Evolutionary conservation across 2,888 invertebrate species (phyloP).

Genomic region (Ellobium chinense): DNA sequence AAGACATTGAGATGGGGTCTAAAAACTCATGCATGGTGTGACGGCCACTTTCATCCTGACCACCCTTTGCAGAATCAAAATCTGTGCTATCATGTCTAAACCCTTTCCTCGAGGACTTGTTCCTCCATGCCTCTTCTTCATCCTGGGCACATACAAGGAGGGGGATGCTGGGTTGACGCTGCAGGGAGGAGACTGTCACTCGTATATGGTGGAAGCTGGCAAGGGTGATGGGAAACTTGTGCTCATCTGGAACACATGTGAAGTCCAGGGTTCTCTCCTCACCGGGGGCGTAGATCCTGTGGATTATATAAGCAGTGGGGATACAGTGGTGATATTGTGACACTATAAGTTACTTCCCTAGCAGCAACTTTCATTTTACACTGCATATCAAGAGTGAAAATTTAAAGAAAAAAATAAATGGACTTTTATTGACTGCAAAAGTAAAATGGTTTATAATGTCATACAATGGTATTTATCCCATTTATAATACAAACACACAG

Average conservation of each 20-base stretch:
- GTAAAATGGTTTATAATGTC: too few species aligned
- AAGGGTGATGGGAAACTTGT: constrained; percentile 73
- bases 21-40: not conserved
- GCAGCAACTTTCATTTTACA: too few species aligned
- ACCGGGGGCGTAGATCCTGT: constrained; percentile 84
- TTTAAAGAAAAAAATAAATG: too few species aligned
- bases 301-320: too few species aligned
- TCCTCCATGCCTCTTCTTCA: not conserved
- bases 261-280: constrained; percentile 83
- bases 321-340: too few species aligned
- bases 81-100: not conserved
- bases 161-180: constrained; percentile 83
- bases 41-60: not conserved
- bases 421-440: too few species aligned
- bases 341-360: too few species aligned
- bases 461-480: too few species aligned
- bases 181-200: constrained; percentile 80
- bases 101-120: not conserved
- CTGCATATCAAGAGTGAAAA: too few species aligned
- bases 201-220: constrained; percentile 78
- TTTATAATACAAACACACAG: too few species aligned
- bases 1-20: not conserved
- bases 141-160: constrained; percentile 48
- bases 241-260: constrained; percentile 71
- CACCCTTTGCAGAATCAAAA: not conserved